Evolutionary conservation across 2,113 vertebrate genomes (phyloP).

Genomic region (Stegostoma tigrinum): DNA sequence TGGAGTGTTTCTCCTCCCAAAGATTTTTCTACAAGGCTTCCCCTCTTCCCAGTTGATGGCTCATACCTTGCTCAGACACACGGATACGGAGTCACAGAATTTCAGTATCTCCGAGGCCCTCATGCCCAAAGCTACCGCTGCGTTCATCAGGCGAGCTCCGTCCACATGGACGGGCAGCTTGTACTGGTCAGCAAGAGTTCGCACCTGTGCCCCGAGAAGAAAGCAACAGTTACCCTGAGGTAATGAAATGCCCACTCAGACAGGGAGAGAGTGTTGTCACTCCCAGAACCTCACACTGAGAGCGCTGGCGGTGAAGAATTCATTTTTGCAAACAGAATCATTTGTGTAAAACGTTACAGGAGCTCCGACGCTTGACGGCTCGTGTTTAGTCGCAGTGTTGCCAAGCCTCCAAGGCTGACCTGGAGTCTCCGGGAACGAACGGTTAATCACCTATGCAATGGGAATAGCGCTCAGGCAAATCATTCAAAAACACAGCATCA

Average conservation of each 20-base stretch:
- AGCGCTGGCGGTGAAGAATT: neutral
- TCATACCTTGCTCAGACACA: constrained; percentile 78
- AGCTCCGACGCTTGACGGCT: too few relatives aligned
- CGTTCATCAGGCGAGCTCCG: constrained; percentile 69
- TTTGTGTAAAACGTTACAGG: neutral
- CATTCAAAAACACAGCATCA: neutral
- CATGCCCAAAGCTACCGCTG: constrained; percentile 57
- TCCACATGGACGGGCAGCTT: constrained; percentile 72
- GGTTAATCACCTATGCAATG: neutral
- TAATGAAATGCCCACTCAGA: neutral
- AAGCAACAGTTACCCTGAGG: neutral
- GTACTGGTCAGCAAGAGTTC: constrained; percentile 53
- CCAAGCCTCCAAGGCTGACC: neutral
- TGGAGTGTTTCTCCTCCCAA: neutral
- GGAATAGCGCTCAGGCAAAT: neutral
- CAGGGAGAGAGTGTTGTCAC: too few relatives aligned
- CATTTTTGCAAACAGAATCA: neutral
- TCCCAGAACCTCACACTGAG: neutral
- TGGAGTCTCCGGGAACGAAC: neutral
- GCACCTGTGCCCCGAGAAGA: constrained; percentile 51
- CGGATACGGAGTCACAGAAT: constrained; percentile 68
- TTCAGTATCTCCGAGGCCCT: constrained; percentile 58
- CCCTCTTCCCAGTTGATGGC: neutral
- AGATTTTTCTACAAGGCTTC: neutral
- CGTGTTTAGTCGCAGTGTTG: neutral